A percentile compares a stretch with the other conserved stretches of the same genome.
Evolutionary conservation across 2,797 vertebrate genomes (phyloP).

Genomic region (Galaxias olidus): DNA sequence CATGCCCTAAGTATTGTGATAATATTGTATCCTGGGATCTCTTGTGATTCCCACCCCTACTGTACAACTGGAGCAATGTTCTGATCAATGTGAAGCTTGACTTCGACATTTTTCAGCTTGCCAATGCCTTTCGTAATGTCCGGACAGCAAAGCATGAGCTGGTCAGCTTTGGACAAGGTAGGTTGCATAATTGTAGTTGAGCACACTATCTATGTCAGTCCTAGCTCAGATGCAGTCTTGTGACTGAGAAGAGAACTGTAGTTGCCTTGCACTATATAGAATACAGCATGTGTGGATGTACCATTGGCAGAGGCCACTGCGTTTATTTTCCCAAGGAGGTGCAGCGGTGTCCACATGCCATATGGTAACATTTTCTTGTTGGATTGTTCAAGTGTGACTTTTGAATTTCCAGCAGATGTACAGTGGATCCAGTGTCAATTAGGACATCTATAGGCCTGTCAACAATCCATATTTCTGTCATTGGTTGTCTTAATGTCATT

Average conservation of each 20-base stretch:
- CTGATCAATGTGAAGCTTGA: slow-evolving; percentile 2
- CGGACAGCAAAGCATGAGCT: neutral
- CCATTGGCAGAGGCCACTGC: neutral
- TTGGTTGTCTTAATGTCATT: neutral
- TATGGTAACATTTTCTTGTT: neutral
- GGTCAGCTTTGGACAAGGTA: neutral
- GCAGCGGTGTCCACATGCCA: neutral
- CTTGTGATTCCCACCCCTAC: too few relatives aligned
- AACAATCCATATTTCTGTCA: neutral
- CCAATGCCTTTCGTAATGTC: neutral
- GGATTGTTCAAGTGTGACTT: neutral
- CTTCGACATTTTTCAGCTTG: neutral
- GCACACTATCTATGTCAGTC: neutral
- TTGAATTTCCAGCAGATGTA: neutral
- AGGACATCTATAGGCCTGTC: neutral
- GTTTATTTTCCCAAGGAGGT: neutral
- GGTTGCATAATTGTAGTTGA: neutral
- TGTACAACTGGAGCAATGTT: neutral
- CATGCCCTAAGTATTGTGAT: too few relatives aligned
- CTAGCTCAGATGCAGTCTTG: neutral
- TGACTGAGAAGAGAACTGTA: neutral
- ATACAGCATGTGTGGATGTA: neutral
- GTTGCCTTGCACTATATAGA: neutral
- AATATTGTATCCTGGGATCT: too few relatives aligned
- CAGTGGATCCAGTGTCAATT: slow-evolving; percentile 2